Evolutionary conservation across 1,140 invertebrate species (phyloP), one percentile per base, ranked within the genome.

Genomic region (Phymastichus coffea): DNA sequence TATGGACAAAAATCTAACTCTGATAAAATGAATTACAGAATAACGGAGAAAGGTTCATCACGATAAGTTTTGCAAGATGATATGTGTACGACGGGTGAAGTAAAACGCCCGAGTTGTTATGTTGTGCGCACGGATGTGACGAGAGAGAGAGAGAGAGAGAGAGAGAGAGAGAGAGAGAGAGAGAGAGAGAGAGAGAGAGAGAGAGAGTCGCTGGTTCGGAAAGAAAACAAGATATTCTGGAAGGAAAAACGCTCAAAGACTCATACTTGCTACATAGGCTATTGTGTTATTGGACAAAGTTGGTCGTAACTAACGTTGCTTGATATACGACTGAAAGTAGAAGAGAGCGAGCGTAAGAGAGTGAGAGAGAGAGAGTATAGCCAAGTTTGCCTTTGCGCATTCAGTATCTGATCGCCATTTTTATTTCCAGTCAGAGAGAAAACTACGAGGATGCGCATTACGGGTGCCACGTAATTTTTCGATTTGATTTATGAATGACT

Each of bases 261-360:
- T n/a, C n/a, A n/a, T n/a, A n/a, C n/a, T n/a, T n/a, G n/a, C n/a
- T n/a, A n/a, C n/a, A n/a, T n/a, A 20, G 35, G n/a, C 26, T 66
- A 66, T 70, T 65, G 66, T 65, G 66, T 71, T 71, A 71, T 71
- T 67, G 66, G 68, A 68, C 66, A 67, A 71, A 70, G 68, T 51
- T 22, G 33, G 68, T 66, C 63, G 61, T 62, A n/a, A 60, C 63
- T 67, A 68, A 53, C 61, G 63, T n/a, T n/a, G 66, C 70, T 67
- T 71, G 69, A 70, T 70, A 66, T 67, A 71, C 68, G 58, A 59
- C 47, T 14, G 61, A 33, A 49, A 59, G 37, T 48, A 56, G 62
- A 63, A 60, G 56, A n/a, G n/a, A n/a, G 52, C 59, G 44, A 62
- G 58, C 22, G 15, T 52, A 61, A 64, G 66, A 69, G 66, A 65